phyloP scores from a whole-genome alignment of 1,140 invertebrate genomes.

The Eriosoma lanigerum region DNA sequence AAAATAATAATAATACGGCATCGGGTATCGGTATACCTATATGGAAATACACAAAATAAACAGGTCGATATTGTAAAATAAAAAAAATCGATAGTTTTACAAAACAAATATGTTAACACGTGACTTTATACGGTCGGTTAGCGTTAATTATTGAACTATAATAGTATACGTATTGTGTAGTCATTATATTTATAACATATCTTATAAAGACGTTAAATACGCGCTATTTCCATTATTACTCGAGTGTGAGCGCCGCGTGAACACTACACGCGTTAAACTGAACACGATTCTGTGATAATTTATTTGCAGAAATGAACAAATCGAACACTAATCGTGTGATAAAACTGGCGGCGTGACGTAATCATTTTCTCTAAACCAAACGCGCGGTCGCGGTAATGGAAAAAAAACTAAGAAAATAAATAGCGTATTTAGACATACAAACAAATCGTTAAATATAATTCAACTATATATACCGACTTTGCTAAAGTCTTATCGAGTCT shows the following conservation, averaged over 20 bases:
- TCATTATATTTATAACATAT: no score
- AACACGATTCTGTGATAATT: conserved; percentile 36
- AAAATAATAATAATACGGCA: no score
- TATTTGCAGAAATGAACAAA: conserved; percentile 35
- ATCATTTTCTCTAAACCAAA: neutral
- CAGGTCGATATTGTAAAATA: no score
- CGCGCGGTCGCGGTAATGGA: neutral
- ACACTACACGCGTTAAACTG: conserved; percentile 12
- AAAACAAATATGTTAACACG: neutral
- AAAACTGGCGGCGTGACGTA: conserved; percentile 19
- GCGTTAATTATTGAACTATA: neutral
- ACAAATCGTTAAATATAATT: no score
- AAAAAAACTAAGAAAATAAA: neutral
- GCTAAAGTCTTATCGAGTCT: no score
- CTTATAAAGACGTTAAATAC: conserved; percentile 10
- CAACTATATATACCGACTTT: no score
- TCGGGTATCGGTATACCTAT: no score
- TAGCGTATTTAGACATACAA: neutral
- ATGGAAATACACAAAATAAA: no score
- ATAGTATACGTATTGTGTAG: neutral
- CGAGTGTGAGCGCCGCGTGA: neutral
- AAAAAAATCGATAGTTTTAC: no score
- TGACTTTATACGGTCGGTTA: neutral
- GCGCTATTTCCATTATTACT: neutral
- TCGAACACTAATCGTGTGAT: conserved; percentile 32